phyloP scores from a whole-genome alignment of 2,113 vertebrate genomes.

The Cisticola juncidis region DNA sequence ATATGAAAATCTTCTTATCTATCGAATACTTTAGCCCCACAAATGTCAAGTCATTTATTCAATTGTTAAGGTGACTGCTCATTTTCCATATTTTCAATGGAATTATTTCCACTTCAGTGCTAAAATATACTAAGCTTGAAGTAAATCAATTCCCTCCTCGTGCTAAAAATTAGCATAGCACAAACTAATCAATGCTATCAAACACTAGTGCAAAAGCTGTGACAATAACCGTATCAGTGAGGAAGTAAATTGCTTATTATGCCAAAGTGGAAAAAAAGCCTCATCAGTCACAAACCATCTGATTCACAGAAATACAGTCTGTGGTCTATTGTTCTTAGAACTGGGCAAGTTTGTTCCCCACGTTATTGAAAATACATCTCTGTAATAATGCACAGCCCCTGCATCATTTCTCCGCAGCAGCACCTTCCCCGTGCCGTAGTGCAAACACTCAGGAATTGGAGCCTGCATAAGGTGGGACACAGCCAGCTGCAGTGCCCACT shows the following conservation, averaged over 20 bases:
- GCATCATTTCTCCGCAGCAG: neutral
- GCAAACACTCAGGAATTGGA: neutral
- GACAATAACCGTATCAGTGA: slow-evolving; percentile 66
- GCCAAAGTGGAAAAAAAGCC: slow-evolving; percentile 47
- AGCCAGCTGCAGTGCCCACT: neutral
- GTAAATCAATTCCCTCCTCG: slow-evolving; percentile 73
- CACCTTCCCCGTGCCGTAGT: neutral
- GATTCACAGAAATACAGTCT: slow-evolving; percentile 51
- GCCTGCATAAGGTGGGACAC: fast-evolving
- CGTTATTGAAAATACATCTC: fast-evolving
- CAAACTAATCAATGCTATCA: slow-evolving; percentile 59
- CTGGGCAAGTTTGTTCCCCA: neutral
- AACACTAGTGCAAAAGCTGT: slow-evolving; percentile 63
- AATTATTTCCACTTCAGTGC: slow-evolving; percentile 80
- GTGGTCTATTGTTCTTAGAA: slow-evolving; percentile 7
- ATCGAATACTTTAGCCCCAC: slow-evolving; percentile 76
- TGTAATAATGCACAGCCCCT: neutral
- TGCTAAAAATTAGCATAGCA: slow-evolving; percentile 60
- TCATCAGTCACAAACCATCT: slow-evolving; percentile 57
- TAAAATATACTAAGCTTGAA: slow-evolving; percentile 80
- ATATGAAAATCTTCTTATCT: slow-evolving; percentile 76
- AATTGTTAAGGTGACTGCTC: slow-evolving; percentile 76
- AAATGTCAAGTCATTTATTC: slow-evolving; percentile 85
- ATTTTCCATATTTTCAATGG: slow-evolving; percentile 77
- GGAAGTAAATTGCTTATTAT: slow-evolving; percentile 70